Conservation (phyloP, 1,140 invertebrate species). For the Periplaneta americana region DNA sequence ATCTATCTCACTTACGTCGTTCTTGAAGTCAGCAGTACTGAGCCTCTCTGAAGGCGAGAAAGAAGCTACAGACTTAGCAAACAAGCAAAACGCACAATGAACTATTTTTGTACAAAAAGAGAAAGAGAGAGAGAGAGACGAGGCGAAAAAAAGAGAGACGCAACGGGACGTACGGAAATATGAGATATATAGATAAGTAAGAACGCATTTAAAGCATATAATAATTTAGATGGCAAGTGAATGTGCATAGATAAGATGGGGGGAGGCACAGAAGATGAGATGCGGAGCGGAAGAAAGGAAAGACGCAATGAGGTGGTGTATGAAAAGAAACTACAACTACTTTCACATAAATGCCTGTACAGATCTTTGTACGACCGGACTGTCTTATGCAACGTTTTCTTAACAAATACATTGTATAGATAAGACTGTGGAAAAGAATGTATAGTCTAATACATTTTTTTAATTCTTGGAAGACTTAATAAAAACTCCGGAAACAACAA, state of each 20-base stretch:
- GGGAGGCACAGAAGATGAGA: not conserved
- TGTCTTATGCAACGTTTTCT: not conserved
- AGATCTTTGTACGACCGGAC: not conserved
- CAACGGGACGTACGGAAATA: slow-evolving; percentile 3
- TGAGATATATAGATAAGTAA: slow-evolving; percentile 8
- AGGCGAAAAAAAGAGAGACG: not conserved
- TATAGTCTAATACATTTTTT: too few species aligned
- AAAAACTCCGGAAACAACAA: too few species aligned
- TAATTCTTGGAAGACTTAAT: too few species aligned
- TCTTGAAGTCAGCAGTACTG: not conserved
- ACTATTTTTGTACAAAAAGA: not conserved
- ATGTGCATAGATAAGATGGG: not conserved
- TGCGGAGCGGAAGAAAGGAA: not conserved
- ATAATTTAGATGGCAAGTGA: slow-evolving; percentile 9
- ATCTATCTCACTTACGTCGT: not conserved
- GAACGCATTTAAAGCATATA: slow-evolving; percentile 5
- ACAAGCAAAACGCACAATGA: slow-evolving; percentile 9
- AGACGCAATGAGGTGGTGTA: too few species aligned
- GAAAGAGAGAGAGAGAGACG: not conserved
- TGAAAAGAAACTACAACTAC: not conserved
- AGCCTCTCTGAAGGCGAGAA: not conserved
- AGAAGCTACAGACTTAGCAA: not conserved
- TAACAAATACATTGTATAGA: not conserved
- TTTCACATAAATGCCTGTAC: not conserved
- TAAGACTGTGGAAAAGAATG: not conserved